phyloP scores from a whole-genome alignment of 2,113 vertebrate genomes.

The Triplophysa tibetana region DNA sequence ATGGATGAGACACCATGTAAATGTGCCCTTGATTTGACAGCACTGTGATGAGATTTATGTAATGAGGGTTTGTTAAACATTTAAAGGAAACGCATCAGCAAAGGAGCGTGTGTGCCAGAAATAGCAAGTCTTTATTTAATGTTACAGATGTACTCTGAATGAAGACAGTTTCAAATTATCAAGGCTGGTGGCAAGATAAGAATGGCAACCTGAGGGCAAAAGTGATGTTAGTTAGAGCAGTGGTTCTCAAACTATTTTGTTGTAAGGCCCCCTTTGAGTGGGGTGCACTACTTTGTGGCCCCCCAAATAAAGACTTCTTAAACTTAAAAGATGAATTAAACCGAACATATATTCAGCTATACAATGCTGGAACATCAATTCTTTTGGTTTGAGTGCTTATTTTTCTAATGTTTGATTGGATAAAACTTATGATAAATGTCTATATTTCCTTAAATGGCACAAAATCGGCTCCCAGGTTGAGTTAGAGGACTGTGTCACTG shows the following conservation, averaged over 20 bases:
- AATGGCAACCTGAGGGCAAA: not conserved
- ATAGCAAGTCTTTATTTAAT: not conserved
- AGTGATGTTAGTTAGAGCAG: not conserved
- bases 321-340: too few species aligned
- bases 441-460: too few species aligned
- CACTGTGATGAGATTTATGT: slow-evolving; percentile 10
- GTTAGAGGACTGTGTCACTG: not conserved
- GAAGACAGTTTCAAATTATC: not conserved
- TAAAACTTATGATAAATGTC: too few species aligned
- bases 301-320: too few species aligned
- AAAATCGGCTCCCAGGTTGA: not conserved
- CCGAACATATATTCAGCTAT: too few species aligned
- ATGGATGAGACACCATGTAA: slow-evolving; percentile 36
- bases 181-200: not conserved
- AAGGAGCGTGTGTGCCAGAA: slow-evolving; percentile 16
- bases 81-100: slow-evolving; percentile 13
- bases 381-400: too few species aligned
- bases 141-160: not conserved
- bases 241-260: too few species aligned
- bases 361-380: too few species aligned
- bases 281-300: too few species aligned
- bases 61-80: slow-evolving; percentile 7
- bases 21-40: slow-evolving; percentile 38
- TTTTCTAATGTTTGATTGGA: too few species aligned
- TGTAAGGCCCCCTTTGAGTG: too few species aligned